These are phyloP conservation scores for Tenthredo distinguenda DNA, from an alignment of 2,888 invertebrate genomes.

Conservation along the genomic window DNA sequence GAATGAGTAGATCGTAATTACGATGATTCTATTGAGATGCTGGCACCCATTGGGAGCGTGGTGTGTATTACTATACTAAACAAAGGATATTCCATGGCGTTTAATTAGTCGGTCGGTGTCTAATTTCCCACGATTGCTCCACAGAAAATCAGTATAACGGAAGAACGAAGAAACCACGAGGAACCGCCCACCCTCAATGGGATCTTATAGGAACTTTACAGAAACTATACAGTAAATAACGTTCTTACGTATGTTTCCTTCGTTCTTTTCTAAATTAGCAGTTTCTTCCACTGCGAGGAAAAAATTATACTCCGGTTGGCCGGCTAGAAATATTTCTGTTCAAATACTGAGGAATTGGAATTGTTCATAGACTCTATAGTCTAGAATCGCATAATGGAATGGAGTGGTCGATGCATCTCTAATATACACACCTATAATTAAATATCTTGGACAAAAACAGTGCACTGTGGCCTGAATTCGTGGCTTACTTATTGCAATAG, in stretches of 20 bases:
- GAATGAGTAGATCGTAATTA: conserved; percentile 47
- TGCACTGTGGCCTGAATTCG: conserved; percentile 32
- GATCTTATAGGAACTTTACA: neutral
- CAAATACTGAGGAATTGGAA: neutral
- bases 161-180: neutral
- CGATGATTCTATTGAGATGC: conserved; percentile 33
- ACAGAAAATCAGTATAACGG: neutral
- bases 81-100: conserved; percentile 55
- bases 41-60: conserved; percentile 18
- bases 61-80: conserved; percentile 12
- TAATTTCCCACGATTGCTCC: conserved; percentile 71
- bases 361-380: neutral
- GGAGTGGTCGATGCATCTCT: neutral
- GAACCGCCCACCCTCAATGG: neutral
- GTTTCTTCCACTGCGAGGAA: neutral
- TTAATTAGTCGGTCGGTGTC: conserved; percentile 68
- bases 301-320: neutral
- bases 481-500: conserved; percentile 40
- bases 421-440: neutral
- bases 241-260: neutral
- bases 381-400: neutral
- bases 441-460: neutral
- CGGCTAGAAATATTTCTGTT: neutral
- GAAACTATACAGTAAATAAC: neutral
- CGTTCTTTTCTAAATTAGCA: neutral